phyloP scores from a whole-genome alignment of 2,113 vertebrate species.

The Chloebia gouldiae region DNA sequence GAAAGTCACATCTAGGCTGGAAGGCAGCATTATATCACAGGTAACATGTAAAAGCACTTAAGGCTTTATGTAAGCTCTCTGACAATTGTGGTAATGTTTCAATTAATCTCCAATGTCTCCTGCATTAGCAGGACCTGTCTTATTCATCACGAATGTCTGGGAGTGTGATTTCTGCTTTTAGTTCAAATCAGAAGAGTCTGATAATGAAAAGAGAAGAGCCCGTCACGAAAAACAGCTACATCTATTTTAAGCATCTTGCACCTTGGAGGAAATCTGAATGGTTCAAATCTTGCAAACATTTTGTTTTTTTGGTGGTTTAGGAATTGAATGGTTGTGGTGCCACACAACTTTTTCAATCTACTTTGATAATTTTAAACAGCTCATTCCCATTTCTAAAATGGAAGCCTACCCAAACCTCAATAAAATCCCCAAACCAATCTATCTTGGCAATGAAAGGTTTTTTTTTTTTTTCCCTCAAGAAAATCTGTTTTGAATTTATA shows the following conservation, averaged over 20 bases:
- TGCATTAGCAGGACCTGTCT: not conserved
- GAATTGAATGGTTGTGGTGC: not conserved
- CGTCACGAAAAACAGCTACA: not conserved
- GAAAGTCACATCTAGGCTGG: not conserved
- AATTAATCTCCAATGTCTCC: not conserved
- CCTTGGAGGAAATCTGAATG: not conserved
- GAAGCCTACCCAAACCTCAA: not conserved
- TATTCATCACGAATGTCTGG: not conserved
- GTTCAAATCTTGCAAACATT: not conserved
- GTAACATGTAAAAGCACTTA: not conserved
- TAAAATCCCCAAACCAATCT: not conserved
- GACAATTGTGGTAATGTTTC: not conserved
- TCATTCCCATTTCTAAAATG: not conserved
- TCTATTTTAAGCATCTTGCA: not conserved
- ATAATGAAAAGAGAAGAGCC: not conserved
- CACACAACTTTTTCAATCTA: not conserved
- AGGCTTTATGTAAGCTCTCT: not conserved
- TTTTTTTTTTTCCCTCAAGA: not conserved
- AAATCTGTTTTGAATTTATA: constrained; percentile 12
- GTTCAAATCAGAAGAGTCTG: not conserved
- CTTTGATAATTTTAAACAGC: not conserved
- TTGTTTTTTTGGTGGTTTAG: not conserved
- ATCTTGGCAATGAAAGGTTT: not conserved
- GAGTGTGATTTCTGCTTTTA: not conserved
- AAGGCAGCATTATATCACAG: not conserved